Evolutionary conservation across 2,888 invertebrate genomes (phyloP).

Genomic region (Dynastes hyllus): DNA sequence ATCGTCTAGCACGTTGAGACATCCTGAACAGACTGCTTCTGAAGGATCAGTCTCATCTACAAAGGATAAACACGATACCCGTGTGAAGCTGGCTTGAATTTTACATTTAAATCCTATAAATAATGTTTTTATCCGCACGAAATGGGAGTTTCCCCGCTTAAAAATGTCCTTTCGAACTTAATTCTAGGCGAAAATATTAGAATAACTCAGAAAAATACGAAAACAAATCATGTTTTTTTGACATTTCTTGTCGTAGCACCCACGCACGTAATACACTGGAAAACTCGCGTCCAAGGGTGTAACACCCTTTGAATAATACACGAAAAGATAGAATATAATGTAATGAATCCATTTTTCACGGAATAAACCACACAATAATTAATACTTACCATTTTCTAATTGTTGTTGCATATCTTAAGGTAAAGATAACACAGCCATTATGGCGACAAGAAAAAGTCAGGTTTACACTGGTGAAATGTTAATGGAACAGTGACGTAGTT

Average conservation of each 20-base stretch:
- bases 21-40: conserved; percentile 78
- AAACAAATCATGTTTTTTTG: conserved; percentile 46
- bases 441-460: conserved; percentile 54
- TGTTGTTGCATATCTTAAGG: conserved; percentile 63
- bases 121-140: background rate
- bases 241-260: conserved; percentile 54
- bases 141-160: background rate
- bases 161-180: background rate
- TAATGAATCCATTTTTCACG: background rate
- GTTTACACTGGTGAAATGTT: conserved; percentile 46
- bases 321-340: background rate
- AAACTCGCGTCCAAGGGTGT: conserved; percentile 2
- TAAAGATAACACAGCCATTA: conserved; percentile 55
- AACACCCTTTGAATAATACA: background rate
- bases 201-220: conserved; percentile 9
- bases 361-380: background rate
- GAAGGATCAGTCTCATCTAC: conserved; percentile 60
- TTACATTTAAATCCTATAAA: background rate
- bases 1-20: conserved; percentile 82
- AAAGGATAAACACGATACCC: background rate
- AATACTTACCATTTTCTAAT: conserved; percentile 63
- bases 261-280: conserved; percentile 58
- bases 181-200: too few species aligned
- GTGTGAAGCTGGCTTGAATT: conserved; percentile 52
- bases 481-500: background rate